Base-by-base conservation (phyloP, 1,140 invertebrate species). In the Drosophila chauvacae region DNA sequence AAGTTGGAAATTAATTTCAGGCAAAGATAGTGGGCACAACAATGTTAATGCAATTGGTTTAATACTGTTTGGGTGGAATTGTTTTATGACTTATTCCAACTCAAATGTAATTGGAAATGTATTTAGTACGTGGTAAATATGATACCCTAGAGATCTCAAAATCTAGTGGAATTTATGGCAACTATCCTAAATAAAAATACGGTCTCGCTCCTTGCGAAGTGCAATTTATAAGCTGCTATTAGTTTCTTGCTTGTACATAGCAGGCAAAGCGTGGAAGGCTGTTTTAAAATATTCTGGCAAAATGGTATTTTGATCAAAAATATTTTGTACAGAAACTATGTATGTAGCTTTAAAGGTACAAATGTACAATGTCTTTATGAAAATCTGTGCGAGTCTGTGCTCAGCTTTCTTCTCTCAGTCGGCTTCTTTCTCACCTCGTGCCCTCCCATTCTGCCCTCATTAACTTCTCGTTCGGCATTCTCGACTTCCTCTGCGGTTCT, bases 401-500 rank as follows among this genome's bases (percentile, higher is more conserved):
- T 48, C 41, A 57, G 53, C 53, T 72, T 71, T 73, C 55, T 72
- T 71, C 66, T 42, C 37, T 14, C 35, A 57, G 39, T 41, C 26
- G n/a, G 33, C 6, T 69, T 41, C 33, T 28, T 26, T 45, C 60
- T 28, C 44, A 48, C 26, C 33, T 50, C 26, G 6, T 18, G 35
- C 28, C 65, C 35, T 58, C 16, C 18, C 65, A 48, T 71, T 72
- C 51, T 71, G 70, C 66, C 70, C 53, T 59, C 59, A 72, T 51
- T 73, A 60, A 28, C 55, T 59, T 59, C 28, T 72, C 44, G 23
- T n/a, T 60, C 55, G 26, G 51, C 20, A 44, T 72, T 72, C 69
- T 72, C 45, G 16, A 42, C 66, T 72, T 72, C 69, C 30, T 42
- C 66, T 72, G 69, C 66, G 20, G 44, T 70, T 64, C 55, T 64